Evolutionary conservation across 2,113 vertebrate species (phyloP).

Genomic region (Perca schrenkii): DNA sequence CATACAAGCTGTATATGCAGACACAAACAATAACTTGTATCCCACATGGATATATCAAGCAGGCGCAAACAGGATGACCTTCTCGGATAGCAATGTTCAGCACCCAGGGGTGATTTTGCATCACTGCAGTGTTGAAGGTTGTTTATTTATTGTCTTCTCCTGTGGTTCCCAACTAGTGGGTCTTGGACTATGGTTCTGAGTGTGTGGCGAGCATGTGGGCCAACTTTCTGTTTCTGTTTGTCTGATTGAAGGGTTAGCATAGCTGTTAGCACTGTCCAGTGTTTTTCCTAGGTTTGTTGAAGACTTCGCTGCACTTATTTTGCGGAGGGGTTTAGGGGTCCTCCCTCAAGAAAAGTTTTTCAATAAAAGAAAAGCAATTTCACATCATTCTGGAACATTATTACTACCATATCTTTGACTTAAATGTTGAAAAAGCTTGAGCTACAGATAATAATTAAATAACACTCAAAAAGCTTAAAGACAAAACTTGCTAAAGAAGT

Average conservation of each 20-base stretch:
- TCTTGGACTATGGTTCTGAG: neutral
- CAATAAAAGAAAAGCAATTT: no score
- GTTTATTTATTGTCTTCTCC: slow-evolving; percentile 8
- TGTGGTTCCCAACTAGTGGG: neutral
- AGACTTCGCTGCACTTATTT: no score
- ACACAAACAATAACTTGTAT: slow-evolving; percentile 21
- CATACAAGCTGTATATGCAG: neutral
- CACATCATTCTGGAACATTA: no score
- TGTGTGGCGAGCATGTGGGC: neutral
- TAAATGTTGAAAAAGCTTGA: no score
- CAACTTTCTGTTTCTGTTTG: neutral
- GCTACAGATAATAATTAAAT: no score
- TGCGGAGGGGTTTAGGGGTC: no score
- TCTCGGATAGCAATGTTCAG: neutral
- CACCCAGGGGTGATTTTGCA: slow-evolving; percentile 11
- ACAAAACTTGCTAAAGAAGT: no score
- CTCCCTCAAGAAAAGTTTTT: no score
- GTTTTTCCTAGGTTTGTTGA: no score
- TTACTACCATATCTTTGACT: no score
- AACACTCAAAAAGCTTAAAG: no score
- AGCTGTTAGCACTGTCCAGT: neutral
- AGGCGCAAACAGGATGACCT: slow-evolving; percentile 18
- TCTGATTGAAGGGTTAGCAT: neutral
- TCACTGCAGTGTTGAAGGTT: neutral
- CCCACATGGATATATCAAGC: slow-evolving; percentile 17